Base-by-base conservation (phyloP, 2,797 vertebrate species). In the Acanthis flammea region DNA sequence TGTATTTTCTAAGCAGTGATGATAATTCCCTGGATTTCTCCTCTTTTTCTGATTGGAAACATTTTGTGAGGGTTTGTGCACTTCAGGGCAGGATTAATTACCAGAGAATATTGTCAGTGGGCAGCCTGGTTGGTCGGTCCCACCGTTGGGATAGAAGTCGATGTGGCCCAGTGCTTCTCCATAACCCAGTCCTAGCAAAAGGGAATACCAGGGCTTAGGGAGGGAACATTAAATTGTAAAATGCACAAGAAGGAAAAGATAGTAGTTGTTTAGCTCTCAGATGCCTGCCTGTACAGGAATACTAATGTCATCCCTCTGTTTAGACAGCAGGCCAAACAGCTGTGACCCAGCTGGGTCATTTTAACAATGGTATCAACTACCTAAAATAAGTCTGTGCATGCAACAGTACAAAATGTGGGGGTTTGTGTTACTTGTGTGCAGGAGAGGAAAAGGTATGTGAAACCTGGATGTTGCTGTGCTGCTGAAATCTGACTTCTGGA, bases 111-210 rank as follows among this genome's bases (percentile, higher is more conserved):
- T 98, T 72, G 99, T 99, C 91, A 98, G 97, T 50, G 99, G 99
- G 41, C 99, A 99, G 50, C 99, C 99, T 1, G 99, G 99, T 72
- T 99, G 99, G 93, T 99, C 98, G 1, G 95, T 95, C 61, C 99
- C 99, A 0, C 99, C 99, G 4, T 99, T 99, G 84, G 99, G 99
- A 48, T 99, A 99, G 97, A 99, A 99, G 95, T 99, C 99, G 7
- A 99, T 97, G 47, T 99, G 98, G 60, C 99, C 99, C 22, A 99
- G 97, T 57, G 97, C 96, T 33, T 98, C 99, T 79, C 35, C 94
- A 16, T 99, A 98, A 30, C 99, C 99, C 48, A 99, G 98, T 2
- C 98, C 99, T 99, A 91, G 27, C 54, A 92, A 76, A 95, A 84
- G 47, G 57, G 66, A 92, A 87, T 7, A 84, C 2, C 35, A 53